A percentile compares a stretch with the other conserved stretches of the same genome.
These are phyloP conservation scores for Psophia crepitans DNA, from an alignment of 2,113 vertebrate genomes.

Conservation along the genomic window DNA sequence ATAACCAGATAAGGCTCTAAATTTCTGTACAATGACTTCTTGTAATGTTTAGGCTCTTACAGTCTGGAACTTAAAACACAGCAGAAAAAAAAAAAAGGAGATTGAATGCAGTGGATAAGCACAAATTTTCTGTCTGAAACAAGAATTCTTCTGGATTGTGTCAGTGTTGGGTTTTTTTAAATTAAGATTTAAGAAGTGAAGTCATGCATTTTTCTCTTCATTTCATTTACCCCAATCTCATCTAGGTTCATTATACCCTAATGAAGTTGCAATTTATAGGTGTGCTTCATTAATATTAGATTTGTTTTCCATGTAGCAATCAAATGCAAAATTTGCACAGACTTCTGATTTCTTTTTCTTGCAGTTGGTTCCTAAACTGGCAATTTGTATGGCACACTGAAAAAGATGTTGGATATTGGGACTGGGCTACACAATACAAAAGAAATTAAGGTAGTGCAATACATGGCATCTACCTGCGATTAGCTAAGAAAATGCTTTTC, in stretches of 20 bases:
- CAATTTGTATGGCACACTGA: background rate
- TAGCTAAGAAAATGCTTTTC: background rate
- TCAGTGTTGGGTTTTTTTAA: background rate
- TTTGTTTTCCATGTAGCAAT: background rate
- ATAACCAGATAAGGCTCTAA: background rate
- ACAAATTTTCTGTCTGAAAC: background rate
- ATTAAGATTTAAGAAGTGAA: background rate
- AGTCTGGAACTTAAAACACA: background rate
- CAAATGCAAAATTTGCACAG: background rate
- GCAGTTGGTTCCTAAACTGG: background rate
- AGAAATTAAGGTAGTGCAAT: background rate
- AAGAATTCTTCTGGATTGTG: background rate
- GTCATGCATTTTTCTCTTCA: background rate
- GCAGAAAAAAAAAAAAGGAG: background rate
- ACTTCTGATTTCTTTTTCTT: background rate
- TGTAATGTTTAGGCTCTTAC: background rate
- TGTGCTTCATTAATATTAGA: background rate
- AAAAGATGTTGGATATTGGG: background rate
- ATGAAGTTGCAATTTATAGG: background rate
- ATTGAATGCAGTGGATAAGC: background rate
- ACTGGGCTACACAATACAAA: background rate
- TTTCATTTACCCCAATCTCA: background rate
- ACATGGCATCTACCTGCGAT: background rate
- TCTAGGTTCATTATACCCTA: background rate
- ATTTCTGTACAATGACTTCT: background rate